Evolutionary conservation across 1,140 invertebrate species (phyloP), one percentile per base, ranked within the genome.

Genomic region (Atopsyche davidsoni): DNA sequence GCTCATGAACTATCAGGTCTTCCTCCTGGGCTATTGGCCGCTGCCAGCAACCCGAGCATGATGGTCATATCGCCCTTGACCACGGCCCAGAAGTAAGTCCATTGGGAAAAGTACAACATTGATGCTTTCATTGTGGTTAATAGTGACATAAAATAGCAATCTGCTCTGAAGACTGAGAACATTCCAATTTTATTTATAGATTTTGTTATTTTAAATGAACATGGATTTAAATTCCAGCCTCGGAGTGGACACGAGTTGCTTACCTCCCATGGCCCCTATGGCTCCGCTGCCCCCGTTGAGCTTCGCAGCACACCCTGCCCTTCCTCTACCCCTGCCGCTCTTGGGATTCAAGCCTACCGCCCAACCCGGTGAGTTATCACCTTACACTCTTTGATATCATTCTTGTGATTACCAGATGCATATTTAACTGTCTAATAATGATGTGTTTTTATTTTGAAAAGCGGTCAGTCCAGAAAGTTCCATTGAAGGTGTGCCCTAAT

Each of bases 321-420:
- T 57, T 16, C 46, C 55, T 11, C 35, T 57, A 36, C 34, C 55
- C 3, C 44, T 57, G 21, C 55, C 55, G 2, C 31, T 57, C 14
- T 18, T 57, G 9, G 55, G 55, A 46, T 53, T 53, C 35, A 57
- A 57, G 32, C 51, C 55, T 6, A 35, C 51, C 17, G 34, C 55
- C 11, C 55, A 53, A 43, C 25, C 55, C 41, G 55, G 55, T 53
- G 38, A 35, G 28, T 41, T 7, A 41, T 41, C 13, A 21, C 9
- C 7, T 28, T 28, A 28, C n/a, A 9, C 25, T 9, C n/a, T 28
- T 28, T 28, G 25, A 38, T 11, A 38, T 38, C 7, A 41, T 17
- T 41, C 19, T 18, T 4, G 7, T 41, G 39, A 18, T 41, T 14
- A n/a, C n/a, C n/a, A n/a, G n/a, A n/a, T n/a, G n/a, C n/a, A n/a